Conservation (phyloP, 2,888 invertebrate species). For the Yponomeuta cagnagella region DNA sequence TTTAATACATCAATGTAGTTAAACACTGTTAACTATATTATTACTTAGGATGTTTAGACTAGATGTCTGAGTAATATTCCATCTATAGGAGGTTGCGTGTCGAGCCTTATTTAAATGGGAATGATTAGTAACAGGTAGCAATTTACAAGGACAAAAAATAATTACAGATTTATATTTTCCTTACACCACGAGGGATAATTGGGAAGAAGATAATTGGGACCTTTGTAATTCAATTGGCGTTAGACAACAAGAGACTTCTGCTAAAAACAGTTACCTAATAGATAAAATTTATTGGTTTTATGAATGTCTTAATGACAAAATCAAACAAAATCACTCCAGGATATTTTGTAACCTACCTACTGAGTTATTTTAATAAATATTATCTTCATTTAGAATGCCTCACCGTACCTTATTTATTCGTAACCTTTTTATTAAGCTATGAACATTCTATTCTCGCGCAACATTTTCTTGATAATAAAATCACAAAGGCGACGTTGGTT, state of each 20-base stretch:
- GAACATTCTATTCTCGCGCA: background rate
- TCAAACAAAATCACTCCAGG: no score
- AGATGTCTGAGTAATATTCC: slow-evolving; percentile 11
- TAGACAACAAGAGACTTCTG: background rate
- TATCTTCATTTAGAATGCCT: no score
- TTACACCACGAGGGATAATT: background rate
- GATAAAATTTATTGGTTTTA: no score
- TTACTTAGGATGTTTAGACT: background rate
- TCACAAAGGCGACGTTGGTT: background rate
- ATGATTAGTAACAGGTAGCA: slow-evolving; percentile 9
- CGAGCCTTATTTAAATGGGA: slow-evolving; percentile 7
- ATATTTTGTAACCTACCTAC: no score
- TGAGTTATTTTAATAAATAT: no score
- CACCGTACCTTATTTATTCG: no score
- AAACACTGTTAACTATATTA: background rate
- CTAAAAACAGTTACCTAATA: background rate
- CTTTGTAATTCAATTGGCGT: background rate
- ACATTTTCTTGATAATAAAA: background rate
- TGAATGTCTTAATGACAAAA: no score
- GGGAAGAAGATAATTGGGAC: background rate
- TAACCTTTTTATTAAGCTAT: no score
- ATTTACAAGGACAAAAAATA: slow-evolving; percentile 11
- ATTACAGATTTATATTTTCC: background rate
- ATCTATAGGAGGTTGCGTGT: slow-evolving; percentile 7
- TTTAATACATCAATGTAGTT: background rate